These are phyloP conservation scores for Oscheius sp. DNA, from an alignment of 2,888 invertebrate species.

Conservation along the genomic window DNA sequence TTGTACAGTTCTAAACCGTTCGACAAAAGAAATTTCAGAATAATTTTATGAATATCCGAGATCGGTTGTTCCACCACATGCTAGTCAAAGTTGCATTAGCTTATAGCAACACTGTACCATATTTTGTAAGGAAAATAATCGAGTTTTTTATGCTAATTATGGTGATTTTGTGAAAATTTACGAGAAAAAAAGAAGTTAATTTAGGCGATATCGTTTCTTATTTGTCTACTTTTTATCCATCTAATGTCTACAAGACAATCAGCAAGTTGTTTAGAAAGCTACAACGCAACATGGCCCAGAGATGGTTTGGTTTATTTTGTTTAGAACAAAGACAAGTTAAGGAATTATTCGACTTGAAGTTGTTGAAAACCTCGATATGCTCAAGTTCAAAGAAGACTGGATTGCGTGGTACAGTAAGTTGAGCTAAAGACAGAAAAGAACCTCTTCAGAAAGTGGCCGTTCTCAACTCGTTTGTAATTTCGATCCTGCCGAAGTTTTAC, in stretches of 20 bases:
- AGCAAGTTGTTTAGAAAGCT: conserved; percentile 85
- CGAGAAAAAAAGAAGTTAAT: no score
- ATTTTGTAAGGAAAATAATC: conserved; percentile 82
- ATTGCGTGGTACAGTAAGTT: conserved; percentile 44
- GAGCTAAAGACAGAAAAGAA: neutral
- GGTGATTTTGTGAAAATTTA: conserved; percentile 74
- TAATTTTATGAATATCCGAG: conserved; percentile 43
- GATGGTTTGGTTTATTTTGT: conserved; percentile 29
- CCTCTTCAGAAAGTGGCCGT: conserved; percentile 32
- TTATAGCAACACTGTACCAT: conserved; percentile 87
- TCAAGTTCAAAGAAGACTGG: conserved; percentile 48
- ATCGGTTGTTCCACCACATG: conserved; percentile 76
- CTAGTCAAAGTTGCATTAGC: conserved; percentile 90
- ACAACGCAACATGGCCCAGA: conserved; percentile 39
- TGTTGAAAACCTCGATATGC: conserved; percentile 70
- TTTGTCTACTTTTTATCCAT: conserved; percentile 92
- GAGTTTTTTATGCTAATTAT: conserved; percentile 85
- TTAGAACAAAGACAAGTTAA: conserved; percentile 23
- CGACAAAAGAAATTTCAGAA: neutral
- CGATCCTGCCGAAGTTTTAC: conserved; percentile 48
- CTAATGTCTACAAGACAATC: conserved; percentile 90
- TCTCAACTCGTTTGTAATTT: conserved; percentile 42
- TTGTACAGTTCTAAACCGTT: neutral
- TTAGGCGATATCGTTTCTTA: conserved; percentile 84
- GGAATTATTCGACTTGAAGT: conserved; percentile 93